These are phyloP conservation scores for Cichladusa arquata DNA, from an alignment of 2,113 vertebrate species.

Conservation along the genomic window DNA sequence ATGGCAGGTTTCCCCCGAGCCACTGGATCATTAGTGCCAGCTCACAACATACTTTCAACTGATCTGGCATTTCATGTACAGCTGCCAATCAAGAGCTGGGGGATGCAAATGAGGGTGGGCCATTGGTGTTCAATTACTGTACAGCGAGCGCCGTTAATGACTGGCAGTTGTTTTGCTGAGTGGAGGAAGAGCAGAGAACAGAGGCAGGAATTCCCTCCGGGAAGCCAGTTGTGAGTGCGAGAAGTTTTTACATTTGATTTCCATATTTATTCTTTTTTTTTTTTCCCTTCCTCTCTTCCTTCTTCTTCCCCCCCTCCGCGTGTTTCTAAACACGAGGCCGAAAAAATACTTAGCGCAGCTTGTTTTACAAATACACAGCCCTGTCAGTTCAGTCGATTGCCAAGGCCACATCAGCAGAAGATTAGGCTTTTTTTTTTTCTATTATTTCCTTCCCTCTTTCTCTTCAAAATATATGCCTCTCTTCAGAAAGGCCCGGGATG, in stretches of 20 bases:
- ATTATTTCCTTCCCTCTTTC: neutral
- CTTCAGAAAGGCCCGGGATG: neutral
- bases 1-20: slow-evolving; percentile 99
- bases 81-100: slow-evolving; percentile 94
- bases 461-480: neutral
- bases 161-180: slow-evolving; percentile 87
- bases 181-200: slow-evolving; percentile 77
- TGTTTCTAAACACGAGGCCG: slow-evolving; percentile 72
- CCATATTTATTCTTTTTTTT: slow-evolving; percentile 73
- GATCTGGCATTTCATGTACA: slow-evolving; percentile 99
- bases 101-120: slow-evolving; percentile 96
- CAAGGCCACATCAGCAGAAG: slow-evolving; percentile 25
- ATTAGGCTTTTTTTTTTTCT: neutral
- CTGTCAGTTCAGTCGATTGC: slow-evolving; percentile 14
- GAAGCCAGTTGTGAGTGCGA: slow-evolving; percentile 72
- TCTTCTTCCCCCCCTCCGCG: neutral
- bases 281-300: neutral
- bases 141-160: slow-evolving; percentile 86
- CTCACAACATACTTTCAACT: slow-evolving; percentile 99
- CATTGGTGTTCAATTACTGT: slow-evolving; percentile 90
- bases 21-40: slow-evolving; percentile 97
- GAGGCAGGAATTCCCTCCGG: slow-evolving; percentile 78
- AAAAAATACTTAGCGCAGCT: slow-evolving; percentile 70
- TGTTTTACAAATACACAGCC: slow-evolving; percentile 64
- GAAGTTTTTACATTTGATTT: slow-evolving; percentile 83